Evolutionary conservation across 2,888 invertebrate genomes (phyloP), one percentile per base, ranked within the genome.

Genomic region (Drosophila paranaensis): DNA sequence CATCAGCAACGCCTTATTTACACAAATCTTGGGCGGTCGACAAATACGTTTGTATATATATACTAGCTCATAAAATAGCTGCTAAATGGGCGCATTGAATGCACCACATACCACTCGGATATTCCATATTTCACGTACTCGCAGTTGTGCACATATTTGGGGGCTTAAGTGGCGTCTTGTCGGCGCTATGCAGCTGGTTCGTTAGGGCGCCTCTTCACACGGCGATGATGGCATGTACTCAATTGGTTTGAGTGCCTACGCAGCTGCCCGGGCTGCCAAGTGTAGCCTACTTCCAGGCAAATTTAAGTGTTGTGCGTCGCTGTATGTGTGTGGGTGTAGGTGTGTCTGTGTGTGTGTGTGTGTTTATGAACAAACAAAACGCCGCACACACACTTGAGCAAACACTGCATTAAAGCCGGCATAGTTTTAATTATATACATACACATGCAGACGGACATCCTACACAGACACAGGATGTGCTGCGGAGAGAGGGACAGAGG

Each of bases 221-320:
- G 30, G 60, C 70, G 72, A 65, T 80, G 65, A 79, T 77, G 78
- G 74, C 78, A 74, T 70, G 79, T 67, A 67, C 81, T 79, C 79
- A 79, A 81, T 79, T 79, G 81, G 62, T 78, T 71, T 70, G 64
- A 81, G 81, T 73, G 77, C 42, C 53, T 33, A 30, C 27, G 55
- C 48, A 45, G 64, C 46, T 66, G 79, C 27, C 65, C 50, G 40
- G 54, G 50, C 78, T 60, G 62, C 45, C 53, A 27, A 57, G 71
- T 82, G 82, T 77, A 88, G 83, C 81, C 81, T 81, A 83, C 84
- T 86, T 88, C 55, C 73, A 63, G 88, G 74, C 86, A 80, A 80
- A 77, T 77, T 80, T 37, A 79, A 80, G 79, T 81, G 62, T 14
- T 50, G 33, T 27, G 54, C 42, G n/a, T 20, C 20, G 20, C 20